Base-by-base conservation (phyloP, 1,140 invertebrate species). In the Lepidostoma basale region DNA sequence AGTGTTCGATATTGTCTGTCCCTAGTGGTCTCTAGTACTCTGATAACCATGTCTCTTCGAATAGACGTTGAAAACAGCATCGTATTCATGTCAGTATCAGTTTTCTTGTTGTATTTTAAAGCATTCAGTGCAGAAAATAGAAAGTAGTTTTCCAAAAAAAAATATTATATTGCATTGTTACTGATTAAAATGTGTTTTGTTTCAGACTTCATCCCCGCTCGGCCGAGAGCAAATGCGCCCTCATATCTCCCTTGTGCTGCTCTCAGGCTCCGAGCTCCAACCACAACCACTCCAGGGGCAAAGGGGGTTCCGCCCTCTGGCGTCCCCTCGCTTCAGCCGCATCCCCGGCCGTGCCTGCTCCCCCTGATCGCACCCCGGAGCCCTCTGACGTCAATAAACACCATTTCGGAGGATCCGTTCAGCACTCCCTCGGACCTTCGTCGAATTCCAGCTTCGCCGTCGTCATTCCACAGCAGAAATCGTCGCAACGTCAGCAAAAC, bases 201-300 rank as follows among this genome's bases (percentile, higher is more conserved):
- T 69, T 36, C 22, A 82, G 81, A 67, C 67, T 89, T 44, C 87
- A 89, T 79, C 87, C 87, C 0, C 82, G 87, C 22, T 88, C 87
- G 54, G 87, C 87, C 1, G 87, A 89, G 74, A 80, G 81, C 2
- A 89, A 89, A 75, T 86, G 85, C 74, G 83, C 85, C 0, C 67
- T 77, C 3, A 88, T 89, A 52, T 88, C 87, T 8, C 87, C 87
- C 0, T 76, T 89, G 1, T 89, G 87, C 74, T 86, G 84, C 70
- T 77, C 85, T 68, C 79, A 84, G 71, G 76, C 81, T 69, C 74
- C 78, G 72, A 79, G 84, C 69, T 73, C 78, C 67, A 56, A 77
- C 74, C 73, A 83, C 65, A 74, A 76, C 5, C 68, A 79, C 73
- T 83, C 74, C 74, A 73, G 25, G 58, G 81, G 58, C 73, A 80